Evolutionary conservation across 2,797 vertebrate species (phyloP).

Genomic region (Liparis tanakae): DNA sequence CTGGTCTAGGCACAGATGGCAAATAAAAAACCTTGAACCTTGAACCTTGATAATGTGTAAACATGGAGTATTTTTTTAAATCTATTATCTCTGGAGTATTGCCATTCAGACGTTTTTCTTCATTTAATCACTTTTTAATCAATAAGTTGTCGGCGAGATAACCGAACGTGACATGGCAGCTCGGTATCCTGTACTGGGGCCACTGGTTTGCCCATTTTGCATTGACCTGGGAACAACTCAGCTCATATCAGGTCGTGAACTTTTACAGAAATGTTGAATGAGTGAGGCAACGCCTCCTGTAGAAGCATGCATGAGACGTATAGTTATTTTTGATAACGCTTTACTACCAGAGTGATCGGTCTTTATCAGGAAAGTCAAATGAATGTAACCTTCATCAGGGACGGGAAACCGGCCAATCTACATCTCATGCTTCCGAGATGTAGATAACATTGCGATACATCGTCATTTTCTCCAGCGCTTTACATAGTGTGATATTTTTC

Average conservation of each 20-base stretch:
- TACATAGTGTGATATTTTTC: neutral
- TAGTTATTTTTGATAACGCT: neutral
- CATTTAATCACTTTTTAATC: neutral
- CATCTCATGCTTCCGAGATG: neutral
- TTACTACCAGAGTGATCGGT: neutral
- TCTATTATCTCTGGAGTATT: neutral
- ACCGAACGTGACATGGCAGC: neutral
- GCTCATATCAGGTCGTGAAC: neutral
- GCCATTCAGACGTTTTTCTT: neutral
- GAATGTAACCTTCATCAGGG: conserved; percentile 1
- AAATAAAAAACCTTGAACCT: too few species aligned
- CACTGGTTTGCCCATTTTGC: neutral
- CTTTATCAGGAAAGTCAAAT: neutral
- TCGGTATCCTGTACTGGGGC: neutral
- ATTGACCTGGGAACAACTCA: neutral
- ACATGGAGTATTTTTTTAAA: neutral
- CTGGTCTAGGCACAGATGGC: too few species aligned
- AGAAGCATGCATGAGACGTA: neutral
- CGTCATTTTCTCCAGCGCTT: neutral
- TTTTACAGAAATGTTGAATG: neutral
- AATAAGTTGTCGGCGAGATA: neutral
- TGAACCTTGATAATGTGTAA: too few species aligned
- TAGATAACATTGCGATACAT: neutral
- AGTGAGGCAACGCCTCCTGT: neutral
- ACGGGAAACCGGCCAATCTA: neutral